Percentiles rank a stretch among this genome's conserved stretches.
phyloP scores from a whole-genome alignment of 2,888 invertebrate genomes.

The Pimpla rufipes region DNA sequence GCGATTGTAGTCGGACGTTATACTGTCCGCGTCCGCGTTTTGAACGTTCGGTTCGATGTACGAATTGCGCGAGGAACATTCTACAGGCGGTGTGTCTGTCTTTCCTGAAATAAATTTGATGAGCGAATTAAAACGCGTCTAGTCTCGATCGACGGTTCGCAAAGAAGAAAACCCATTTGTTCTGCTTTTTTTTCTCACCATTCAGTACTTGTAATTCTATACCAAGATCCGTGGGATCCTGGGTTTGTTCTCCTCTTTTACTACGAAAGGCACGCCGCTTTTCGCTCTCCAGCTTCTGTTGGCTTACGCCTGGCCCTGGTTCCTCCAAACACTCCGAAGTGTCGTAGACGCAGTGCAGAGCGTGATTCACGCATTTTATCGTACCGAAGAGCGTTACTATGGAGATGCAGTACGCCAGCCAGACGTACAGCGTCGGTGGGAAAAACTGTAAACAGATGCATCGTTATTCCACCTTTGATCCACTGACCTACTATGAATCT shows the following conservation, averaged over 20 bases:
- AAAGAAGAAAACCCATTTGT: not conserved
- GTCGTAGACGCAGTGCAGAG: conserved; percentile 97
- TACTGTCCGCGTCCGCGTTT: conserved; percentile 84
- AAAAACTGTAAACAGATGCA: conserved; percentile 90
- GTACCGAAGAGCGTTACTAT: conserved; percentile 93
- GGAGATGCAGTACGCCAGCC: conserved; percentile 94
- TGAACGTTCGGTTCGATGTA: conserved; percentile 84
- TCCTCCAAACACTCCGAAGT: conserved; percentile 94
- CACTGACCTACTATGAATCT: not conserved
- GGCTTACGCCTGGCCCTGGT: conserved; percentile 87
- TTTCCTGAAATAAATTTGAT: conserved; percentile 76
- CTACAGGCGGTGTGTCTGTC: conserved; percentile 86
- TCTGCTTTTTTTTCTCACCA: conserved; percentile 73
- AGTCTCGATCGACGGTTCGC: not conserved
- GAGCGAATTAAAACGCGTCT: not conserved
- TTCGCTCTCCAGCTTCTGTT: conserved; percentile 86
- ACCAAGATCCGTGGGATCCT: conserved; percentile 82
- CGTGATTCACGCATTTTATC: conserved; percentile 95
- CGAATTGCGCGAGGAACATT: conserved; percentile 87
- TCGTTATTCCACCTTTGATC: not conserved
- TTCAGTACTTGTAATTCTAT: conserved; percentile 83
- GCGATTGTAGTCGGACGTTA: conserved; percentile 83
- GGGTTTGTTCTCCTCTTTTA: conserved; percentile 84
- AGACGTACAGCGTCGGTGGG: conserved; percentile 92
- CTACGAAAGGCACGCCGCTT: conserved; percentile 81